These are phyloP conservation scores for Gymnopithys bicolor DNA, from an alignment of 2,797 vertebrate species.

Conservation along the genomic window DNA sequence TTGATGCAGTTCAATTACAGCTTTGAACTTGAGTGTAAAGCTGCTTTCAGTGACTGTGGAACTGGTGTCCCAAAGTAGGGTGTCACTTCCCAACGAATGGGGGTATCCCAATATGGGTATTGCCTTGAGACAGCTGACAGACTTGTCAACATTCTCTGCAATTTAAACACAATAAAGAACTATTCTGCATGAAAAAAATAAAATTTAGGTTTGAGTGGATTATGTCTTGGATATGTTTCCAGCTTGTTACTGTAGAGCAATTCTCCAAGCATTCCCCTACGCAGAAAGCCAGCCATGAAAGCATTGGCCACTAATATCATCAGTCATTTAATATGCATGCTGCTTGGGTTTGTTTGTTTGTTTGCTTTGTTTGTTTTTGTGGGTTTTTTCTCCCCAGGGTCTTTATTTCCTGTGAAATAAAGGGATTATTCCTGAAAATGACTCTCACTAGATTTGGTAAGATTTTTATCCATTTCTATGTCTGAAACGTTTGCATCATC, in stretches of 20 bases:
- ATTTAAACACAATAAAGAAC: conserved; percentile 13
- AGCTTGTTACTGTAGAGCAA: neutral
- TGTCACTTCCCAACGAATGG: neutral
- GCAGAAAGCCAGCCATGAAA: conserved; percentile 21
- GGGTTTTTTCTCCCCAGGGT: neutral
- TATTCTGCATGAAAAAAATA: conserved; percentile 39
- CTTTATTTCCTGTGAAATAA: conserved; percentile 54
- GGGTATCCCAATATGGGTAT: neutral
- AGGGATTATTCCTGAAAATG: conserved; percentile 50
- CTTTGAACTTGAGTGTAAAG: neutral
- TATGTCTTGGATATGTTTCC: neutral
- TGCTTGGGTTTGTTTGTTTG: neutral
- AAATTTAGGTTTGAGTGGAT: conserved; percentile 17
- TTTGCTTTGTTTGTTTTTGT: too few relatives aligned
- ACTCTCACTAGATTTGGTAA: conserved; percentile 44
- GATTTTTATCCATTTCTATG: conserved; percentile 36
- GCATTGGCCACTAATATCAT: conserved; percentile 23
- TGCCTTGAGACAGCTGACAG: neutral
- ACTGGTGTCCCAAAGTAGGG: neutral
- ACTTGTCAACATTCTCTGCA: neutral
- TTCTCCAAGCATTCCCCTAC: conserved; percentile 38
- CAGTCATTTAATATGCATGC: conserved; percentile 55
- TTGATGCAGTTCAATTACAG: neutral
- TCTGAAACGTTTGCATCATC: conserved; percentile 42
- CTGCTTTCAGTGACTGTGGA: neutral